Percentiles rank a stretch among this genome's conserved stretches.
Conservation (phyloP, 2,113 vertebrate species). For the Hipposideros armiger region DNA sequence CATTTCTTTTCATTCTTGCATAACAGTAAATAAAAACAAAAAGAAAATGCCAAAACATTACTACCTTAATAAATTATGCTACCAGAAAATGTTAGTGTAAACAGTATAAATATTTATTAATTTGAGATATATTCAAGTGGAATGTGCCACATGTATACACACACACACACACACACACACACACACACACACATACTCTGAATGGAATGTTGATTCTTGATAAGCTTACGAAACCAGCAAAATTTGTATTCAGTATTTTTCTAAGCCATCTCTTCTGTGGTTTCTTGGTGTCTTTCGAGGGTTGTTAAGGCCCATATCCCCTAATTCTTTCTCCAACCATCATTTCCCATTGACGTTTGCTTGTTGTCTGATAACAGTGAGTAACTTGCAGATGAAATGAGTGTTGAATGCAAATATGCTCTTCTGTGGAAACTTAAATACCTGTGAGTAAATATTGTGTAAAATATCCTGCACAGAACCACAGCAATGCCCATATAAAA, state of each 20-base stretch:
- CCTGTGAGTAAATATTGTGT: neutral
- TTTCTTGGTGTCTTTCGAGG: neutral
- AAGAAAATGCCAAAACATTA: neutral
- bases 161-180: no score
- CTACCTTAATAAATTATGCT: neutral
- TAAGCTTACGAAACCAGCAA: neutral
- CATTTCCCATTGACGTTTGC: neutral
- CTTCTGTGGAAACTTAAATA: conserved; percentile 13
- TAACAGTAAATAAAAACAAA: neutral
- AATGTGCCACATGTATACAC: neutral
- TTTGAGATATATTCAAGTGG: neutral
- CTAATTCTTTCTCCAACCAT: neutral
- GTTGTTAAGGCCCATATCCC: neutral
- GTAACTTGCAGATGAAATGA: neutral
- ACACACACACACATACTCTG: no score
- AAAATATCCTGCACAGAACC: neutral
- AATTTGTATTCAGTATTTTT: neutral
- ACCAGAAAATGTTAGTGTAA: neutral
- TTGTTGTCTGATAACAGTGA: neutral
- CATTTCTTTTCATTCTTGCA: neutral
- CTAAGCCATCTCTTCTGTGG: neutral
- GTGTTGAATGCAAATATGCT: neutral
- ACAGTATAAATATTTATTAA: neutral
- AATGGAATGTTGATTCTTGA: neutral
- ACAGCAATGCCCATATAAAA: neutral